phyloP scores from a whole-genome alignment of 2,888 invertebrate species.

The Pemphredon lugubris region DNA sequence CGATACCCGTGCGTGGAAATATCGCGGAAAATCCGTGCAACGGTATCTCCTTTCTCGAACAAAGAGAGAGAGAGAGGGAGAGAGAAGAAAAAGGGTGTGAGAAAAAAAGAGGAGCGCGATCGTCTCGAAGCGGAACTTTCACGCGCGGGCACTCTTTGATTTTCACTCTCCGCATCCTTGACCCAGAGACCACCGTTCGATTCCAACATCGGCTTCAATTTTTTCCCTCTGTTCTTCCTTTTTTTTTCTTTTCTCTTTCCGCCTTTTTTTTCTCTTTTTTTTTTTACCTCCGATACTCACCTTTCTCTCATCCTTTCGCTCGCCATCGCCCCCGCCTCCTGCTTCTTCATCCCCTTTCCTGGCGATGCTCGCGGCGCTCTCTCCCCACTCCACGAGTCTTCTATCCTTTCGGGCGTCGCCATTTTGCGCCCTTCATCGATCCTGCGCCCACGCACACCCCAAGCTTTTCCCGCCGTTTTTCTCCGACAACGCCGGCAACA shows the following conservation, averaged over 20 bases:
- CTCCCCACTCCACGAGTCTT: constrained; percentile 34
- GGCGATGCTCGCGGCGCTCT: constrained; percentile 45
- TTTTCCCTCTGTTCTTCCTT: constrained; percentile 53
- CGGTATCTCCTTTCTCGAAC: constrained; percentile 12
- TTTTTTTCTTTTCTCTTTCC: constrained; percentile 64
- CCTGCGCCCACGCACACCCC: constrained; percentile 74
- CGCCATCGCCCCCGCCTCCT: constrained; percentile 31
- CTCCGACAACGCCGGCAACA: constrained; percentile 28
- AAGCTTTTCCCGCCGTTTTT: constrained; percentile 76
- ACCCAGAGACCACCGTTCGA: constrained; percentile 72
- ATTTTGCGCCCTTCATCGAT: constrained; percentile 78
- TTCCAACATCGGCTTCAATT: constrained; percentile 67
- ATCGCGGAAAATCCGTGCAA: constrained; percentile 38
- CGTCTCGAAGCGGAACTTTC: constrained; percentile 40
- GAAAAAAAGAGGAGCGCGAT: constrained; percentile 10
- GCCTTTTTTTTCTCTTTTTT: constrained; percentile 27
- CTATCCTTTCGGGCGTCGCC: constrained; percentile 68
- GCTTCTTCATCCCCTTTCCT: constrained; percentile 50
- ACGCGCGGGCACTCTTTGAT: constrained; percentile 59
- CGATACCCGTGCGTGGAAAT: too few species aligned
- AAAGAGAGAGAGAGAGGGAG: constrained; percentile 22
- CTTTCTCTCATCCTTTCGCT: constrained; percentile 50
- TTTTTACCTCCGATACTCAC: constrained; percentile 67
- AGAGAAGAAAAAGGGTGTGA: neutral
- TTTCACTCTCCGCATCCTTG: constrained; percentile 73